A percentile compares a stretch with the other conserved stretches of the same genome.
These are phyloP conservation scores for Drosophila arizonae DNA, from an alignment of 1,140 invertebrate genomes.

Conservation along the genomic window DNA sequence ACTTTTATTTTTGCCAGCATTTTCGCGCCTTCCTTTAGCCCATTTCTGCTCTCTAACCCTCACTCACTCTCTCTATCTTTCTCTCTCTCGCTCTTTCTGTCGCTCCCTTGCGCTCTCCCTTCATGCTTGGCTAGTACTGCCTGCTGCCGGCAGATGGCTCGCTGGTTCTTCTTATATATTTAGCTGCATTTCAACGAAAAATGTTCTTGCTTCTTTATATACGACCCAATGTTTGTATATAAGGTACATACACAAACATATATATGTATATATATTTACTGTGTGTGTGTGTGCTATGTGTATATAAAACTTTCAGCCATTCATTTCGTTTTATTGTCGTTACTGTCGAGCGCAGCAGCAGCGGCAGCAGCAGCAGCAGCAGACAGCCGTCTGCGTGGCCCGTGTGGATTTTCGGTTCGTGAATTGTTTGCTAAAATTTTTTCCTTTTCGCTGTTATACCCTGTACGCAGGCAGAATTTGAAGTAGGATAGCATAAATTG, in stretches of 20 bases:
- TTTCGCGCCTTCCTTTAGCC: constrained; percentile 19
- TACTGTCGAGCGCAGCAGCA: constrained; percentile 66
- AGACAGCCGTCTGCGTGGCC: constrained; percentile 55
- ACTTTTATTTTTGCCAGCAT: constrained; percentile 58
- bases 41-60: not conserved
- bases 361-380: constrained; percentile 42
- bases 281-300: constrained; percentile 33
- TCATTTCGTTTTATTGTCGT: constrained; percentile 64
- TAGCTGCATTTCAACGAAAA: constrained; percentile 32
- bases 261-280: constrained; percentile 1
- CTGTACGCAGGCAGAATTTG: not conserved
- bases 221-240: constrained; percentile 35
- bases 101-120: not conserved
- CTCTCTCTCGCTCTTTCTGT: not conserved
- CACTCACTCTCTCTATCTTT: not conserved
- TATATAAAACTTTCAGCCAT: constrained; percentile 60
- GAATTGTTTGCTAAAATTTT: constrained; percentile 42
- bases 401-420: constrained; percentile 62
- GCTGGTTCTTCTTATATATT: constrained; percentile 36
- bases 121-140: constrained; percentile 22
- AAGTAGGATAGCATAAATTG: not conserved
- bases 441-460: constrained; percentile 1
- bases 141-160: constrained; percentile 68
- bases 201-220: constrained; percentile 28
- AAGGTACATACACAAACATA: not conserved